Conservation (phyloP, 2,888 invertebrate genomes). For the Tipula lateralis region DNA sequence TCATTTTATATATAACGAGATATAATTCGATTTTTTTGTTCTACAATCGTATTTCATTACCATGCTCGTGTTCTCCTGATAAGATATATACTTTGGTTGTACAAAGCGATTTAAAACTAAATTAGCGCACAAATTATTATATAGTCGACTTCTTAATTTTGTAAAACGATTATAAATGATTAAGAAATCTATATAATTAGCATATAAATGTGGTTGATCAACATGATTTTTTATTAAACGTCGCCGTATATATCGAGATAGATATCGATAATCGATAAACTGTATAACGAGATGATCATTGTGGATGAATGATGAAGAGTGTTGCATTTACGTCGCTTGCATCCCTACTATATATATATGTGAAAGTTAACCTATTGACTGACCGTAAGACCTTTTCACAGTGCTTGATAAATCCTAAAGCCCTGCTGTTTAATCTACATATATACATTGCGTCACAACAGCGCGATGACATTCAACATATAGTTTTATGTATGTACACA, state of each 20-base stretch:
- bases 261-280: not conserved
- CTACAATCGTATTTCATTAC: not conserved
- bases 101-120: not conserved
- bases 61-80: not conserved
- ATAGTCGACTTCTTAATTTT: not conserved
- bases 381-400: not conserved
- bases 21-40: not conserved
- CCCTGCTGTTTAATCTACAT: not conserved
- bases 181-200: not conserved
- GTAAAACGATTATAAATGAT: not conserved
- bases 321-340: not conserved
- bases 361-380: slow-evolving; percentile 24
- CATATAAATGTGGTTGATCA: not conserved
- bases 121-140: not conserved
- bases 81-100: not conserved
- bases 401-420: not conserved
- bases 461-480: not conserved
- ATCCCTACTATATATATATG: not conserved
- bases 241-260: not conserved
- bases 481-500: not conserved
- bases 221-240: not conserved
- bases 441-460: not conserved
- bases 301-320: not conserved
- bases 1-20: not conserved
- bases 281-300: not conserved